Base-by-base conservation (phyloP, 2,888 invertebrate genomes). In the Thalpophila matura region DNA sequence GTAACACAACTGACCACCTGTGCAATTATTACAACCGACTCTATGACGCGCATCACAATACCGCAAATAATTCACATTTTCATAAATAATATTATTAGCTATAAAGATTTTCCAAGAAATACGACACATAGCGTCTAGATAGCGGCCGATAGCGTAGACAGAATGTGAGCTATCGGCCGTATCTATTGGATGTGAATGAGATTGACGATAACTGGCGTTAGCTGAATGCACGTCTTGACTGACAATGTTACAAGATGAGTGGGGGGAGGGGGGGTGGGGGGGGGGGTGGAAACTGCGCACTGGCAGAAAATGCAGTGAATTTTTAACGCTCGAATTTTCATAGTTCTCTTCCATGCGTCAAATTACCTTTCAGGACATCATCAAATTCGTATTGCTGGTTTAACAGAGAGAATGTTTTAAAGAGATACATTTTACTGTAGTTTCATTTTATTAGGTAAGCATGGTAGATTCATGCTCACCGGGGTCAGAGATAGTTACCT, bases 111-210 rank as follows among this genome's bases (percentile, higher is more conserved):
- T 59, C 60, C 35, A n/a, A 37, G 49, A 70, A 55, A 51, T 46
- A 45, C 57, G 49, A 58, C 46, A 56, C 18, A 31, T 40, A 55
- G 38, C 58, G 29, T 26, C 37, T 38, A 58, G 75, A 75, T 74
- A 74, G 45, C 37, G 37, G 5, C 4, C 26, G 75, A 79, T 66
- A 76, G 33, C 45, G 35, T 5, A 40, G 50, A 62, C 47, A 74
- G 37, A 56, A 35, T 62, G 49, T 20, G 42, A 61, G 70, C 49
- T 75, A 78, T 58, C 51, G 33, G 4, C 16, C 37, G 47, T 76
- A 76, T 76, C 76, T 60, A n/a, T 51, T 33, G 29, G 40, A 47
- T n/a, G 29, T 59, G 47, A 61, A 61, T 51, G 51, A 74, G 70
- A 71, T 75, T 62, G 42, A 24, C 20, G 55, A 70, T 56, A 69